Evolutionary conservation across 2,113 vertebrate species (phyloP).

Genomic region (Dendropsophus ebraccatus): DNA sequence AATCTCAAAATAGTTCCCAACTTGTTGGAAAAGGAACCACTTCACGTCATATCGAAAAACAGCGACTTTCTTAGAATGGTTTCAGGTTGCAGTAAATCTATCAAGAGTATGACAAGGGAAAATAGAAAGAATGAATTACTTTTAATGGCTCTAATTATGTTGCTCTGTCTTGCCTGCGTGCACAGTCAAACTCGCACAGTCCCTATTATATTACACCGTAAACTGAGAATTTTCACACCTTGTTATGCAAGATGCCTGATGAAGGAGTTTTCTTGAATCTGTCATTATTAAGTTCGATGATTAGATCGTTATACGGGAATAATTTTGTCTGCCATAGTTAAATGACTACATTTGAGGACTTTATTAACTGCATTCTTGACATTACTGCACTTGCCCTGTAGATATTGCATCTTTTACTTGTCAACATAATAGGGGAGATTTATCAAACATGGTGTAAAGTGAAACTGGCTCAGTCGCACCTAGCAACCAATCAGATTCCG

Average conservation of each 20-base stretch:
- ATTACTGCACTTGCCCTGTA: background rate
- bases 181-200: background rate
- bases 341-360: background rate
- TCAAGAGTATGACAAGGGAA: too few species aligned
- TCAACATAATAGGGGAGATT: too few species aligned
- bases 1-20: background rate
- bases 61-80: background rate
- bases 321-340: background rate
- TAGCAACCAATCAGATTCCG: too few species aligned
- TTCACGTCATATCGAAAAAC: background rate
- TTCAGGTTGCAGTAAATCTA: too few species aligned
- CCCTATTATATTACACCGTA: background rate
- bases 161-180: too few species aligned
- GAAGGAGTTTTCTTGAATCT: background rate
- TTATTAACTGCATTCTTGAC: background rate
- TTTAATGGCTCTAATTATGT: too few species aligned
- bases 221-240: background rate
- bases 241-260: background rate
- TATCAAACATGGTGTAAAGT: too few species aligned
- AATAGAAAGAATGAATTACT: too few species aligned
- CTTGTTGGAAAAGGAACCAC: background rate
- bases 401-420: too few species aligned
- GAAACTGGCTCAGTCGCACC: too few species aligned
- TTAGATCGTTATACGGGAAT: background rate
- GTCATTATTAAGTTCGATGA: background rate